phyloP scores from a whole-genome alignment of 2,113 vertebrate genomes.

The Thunnus maccoyii region DNA sequence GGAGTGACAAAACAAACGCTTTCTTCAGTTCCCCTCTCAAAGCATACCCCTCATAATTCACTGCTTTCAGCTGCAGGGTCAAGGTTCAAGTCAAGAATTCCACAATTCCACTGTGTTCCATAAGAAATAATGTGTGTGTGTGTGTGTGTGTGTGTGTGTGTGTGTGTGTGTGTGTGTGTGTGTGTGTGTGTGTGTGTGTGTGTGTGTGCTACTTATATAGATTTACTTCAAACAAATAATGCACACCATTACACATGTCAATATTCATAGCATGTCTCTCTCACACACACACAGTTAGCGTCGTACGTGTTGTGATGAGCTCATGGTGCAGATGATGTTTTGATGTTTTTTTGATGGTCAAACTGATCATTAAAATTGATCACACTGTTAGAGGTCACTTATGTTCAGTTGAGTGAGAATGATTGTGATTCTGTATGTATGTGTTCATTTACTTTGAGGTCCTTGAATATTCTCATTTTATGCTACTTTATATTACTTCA shows the following conservation, averaged over 20 bases:
- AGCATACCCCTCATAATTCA: conserved; percentile 4
- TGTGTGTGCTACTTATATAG: background rate
- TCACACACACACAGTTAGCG: background rate
- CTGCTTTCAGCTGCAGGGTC: conserved; percentile 13
- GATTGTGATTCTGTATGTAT: background rate
- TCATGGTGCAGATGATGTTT: background rate
- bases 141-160: no score
- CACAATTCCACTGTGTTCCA: no score
- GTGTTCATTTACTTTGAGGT: background rate
- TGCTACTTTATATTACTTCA: no score
- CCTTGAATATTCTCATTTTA: no score
- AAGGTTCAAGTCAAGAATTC: conserved; percentile 25
- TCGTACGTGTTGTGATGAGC: no score
- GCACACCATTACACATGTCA: conserved; percentile 15
- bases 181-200: background rate
- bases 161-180: no score
- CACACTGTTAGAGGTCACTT: background rate
- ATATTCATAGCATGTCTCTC: conserved; percentile 3
- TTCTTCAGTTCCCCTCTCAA: background rate
- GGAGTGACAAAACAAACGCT: background rate
- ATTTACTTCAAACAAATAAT: background rate
- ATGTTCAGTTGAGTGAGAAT: background rate
- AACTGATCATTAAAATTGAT: conserved; percentile 33
- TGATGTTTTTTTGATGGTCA: background rate
- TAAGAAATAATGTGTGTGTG: no score